Evolutionary conservation across 2,113 vertebrate genomes (phyloP), one percentile per base, ranked within the genome.

Genomic region (Struthidea cinerea): DNA sequence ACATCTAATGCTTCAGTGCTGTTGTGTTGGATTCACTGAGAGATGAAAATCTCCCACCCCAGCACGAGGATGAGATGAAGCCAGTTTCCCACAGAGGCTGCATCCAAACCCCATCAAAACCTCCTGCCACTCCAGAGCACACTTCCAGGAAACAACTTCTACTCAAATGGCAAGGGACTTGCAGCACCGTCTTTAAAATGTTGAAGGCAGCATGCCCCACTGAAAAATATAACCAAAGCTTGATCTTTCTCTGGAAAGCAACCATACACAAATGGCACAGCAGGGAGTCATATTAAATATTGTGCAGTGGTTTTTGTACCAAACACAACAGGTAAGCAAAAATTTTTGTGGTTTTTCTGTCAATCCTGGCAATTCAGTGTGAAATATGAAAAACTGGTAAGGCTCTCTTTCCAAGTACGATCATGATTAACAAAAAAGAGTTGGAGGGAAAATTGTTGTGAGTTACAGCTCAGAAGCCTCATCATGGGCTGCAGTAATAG

Each of bases 21-120:
- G 37, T 33, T 33, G 2, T 28, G 19, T 1, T 13, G 24, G 8
- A 61, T 32, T 28, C 77, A 75, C 18, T 55, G 44, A 41, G 19
- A 78, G 39, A 60, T 32, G 32, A 84, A 84, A 81, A 84, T 26
- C 16, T 73, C 27, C 42, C 41, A 61, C 18, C 13, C 8, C 28
- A 76, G 27, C 23, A 63, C 0, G 0, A 61, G 39, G 35, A 50
- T 13, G 13, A 49, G 21, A 57, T 6, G 16, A 16, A 87, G 10
- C 7, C 44, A 17, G 23, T 49, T 80, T 81, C 37, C 24, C 28
- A 46, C 2, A 44, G 13, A 44, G 28, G 13, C 55, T 4, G 0
- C 20, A 46, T 23, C 32, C 16, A 28, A 71, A 56, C n/a, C 18
- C 44, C 9, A 5, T 53, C 16, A 87, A 50, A 68, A 44, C 3